Conservation (phyloP, 2,888 invertebrate species). For the Andricus curvator region DNA sequence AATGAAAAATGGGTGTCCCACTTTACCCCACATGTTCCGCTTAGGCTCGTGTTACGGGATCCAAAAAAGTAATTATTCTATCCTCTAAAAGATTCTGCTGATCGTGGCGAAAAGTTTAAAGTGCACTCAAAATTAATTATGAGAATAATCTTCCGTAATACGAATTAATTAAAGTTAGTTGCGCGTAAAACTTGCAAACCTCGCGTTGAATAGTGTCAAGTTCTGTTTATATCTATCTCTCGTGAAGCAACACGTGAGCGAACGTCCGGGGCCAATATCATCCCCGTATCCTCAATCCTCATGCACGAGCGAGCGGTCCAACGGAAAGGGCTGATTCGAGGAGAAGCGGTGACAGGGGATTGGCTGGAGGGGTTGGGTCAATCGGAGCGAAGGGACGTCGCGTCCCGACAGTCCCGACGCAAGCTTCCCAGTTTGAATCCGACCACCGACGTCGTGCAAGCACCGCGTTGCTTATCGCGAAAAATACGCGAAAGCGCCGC, state of each 20-base stretch:
- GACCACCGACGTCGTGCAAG: conserved; percentile 66
- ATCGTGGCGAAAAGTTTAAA: not conserved
- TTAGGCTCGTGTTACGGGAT: too few relatives aligned
- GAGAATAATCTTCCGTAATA: not conserved
- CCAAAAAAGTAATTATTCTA: not conserved
- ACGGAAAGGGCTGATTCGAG: conserved; percentile 53
- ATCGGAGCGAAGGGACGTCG: conserved; percentile 71
- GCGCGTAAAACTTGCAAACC: not conserved
- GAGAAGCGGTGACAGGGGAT: conserved; percentile 59
- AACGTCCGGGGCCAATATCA: not conserved
- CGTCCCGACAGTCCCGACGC: conserved; percentile 56
- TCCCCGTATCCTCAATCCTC: not conserved
- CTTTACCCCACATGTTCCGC: too few relatives aligned
- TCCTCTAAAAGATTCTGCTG: not conserved
- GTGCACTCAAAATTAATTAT: not conserved
- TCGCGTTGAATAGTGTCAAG: not conserved
- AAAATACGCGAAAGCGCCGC: conserved; percentile 48
- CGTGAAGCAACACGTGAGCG: conserved; percentile 5
- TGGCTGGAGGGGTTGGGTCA: conserved; percentile 68
- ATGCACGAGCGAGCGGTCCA: conserved; percentile 41
- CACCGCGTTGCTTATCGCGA: conserved; percentile 49
- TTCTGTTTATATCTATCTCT: not conserved
- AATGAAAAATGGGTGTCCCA: too few relatives aligned
- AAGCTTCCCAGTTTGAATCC: conserved; percentile 72
- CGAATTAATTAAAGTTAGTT: not conserved